Conservation (phyloP, 1,140 invertebrate species). For the Ylistrum balloti region DNA sequence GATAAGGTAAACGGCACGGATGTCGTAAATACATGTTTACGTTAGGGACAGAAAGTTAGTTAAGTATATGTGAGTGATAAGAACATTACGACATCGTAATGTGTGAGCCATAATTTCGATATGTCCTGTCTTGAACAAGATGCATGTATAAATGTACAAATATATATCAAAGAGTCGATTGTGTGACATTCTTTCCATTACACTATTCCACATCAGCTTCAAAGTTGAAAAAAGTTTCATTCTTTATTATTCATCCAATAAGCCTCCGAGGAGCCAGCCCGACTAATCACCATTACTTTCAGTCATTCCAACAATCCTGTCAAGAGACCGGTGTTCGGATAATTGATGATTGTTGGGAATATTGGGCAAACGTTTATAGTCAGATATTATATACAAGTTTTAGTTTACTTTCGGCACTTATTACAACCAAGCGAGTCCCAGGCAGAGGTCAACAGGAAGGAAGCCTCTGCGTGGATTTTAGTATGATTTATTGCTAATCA, state of each 20-base stretch:
- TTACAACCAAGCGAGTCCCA: background rate
- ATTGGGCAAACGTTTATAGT: background rate
- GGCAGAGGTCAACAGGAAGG: background rate
- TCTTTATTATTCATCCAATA: background rate
- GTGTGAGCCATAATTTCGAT: too few relatives aligned
- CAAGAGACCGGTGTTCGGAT: background rate
- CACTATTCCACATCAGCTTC: background rate
- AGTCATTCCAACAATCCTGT: background rate
- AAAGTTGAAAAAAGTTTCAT: background rate
- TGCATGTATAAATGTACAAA: too few relatives aligned
- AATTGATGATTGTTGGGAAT: background rate
- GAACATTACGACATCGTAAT: too few relatives aligned
- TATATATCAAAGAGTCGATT: too few relatives aligned
- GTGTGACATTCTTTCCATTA: too few relatives aligned
- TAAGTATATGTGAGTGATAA: too few relatives aligned
- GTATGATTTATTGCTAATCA: slow-evolving; percentile 23
- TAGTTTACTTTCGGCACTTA: background rate
- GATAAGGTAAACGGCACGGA: too few relatives aligned
- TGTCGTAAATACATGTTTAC: too few relatives aligned
- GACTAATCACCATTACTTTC: slow-evolving; percentile 3
- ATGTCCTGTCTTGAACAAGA: too few relatives aligned
- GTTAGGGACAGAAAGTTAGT: too few relatives aligned
- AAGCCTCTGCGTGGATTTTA: background rate
- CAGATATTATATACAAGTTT: background rate
- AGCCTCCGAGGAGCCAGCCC: background rate